These are phyloP conservation scores for Phasia obesa DNA, from an alignment of 2,888 invertebrate genomes.

Conservation along the genomic window DNA sequence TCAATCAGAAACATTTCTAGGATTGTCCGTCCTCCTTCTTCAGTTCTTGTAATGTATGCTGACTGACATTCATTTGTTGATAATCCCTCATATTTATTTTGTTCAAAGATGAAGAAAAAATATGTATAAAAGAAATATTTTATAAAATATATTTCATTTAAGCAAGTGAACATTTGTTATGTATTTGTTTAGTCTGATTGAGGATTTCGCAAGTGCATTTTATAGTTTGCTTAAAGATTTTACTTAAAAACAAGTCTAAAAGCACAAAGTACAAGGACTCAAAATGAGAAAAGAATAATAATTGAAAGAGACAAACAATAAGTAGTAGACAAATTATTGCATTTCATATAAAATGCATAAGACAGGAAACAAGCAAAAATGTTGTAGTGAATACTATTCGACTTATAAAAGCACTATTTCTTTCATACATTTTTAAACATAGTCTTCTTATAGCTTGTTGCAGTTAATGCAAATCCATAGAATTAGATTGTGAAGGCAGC, in stretches of 20 bases:
- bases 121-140: conserved; percentile 5
- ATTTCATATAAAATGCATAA: conserved; percentile 53
- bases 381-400: not conserved
- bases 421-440: too few species aligned
- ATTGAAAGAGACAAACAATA: conserved; percentile 12
- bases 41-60: conserved; percentile 59
- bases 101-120: conserved; percentile 69
- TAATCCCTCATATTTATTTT: conserved; percentile 79
- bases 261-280: conserved; percentile 23
- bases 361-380: not conserved
- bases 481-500: too few species aligned
- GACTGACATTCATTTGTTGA: conserved; percentile 69
- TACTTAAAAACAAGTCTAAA: conserved; percentile 41
- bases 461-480: too few species aligned
- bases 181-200: conserved; percentile 82
- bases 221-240: conserved; percentile 69
- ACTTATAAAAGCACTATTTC: not conserved
- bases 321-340: conserved; percentile 62
- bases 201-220: conserved; percentile 80
- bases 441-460: too few species aligned
- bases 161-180: conserved; percentile 17
- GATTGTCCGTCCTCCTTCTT: conserved; percentile 38
- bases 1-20: conserved; percentile 7
- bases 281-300: not conserved
- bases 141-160: conserved; percentile 18